Evolutionary conservation across 23 tunicate genomes (phyloP), one percentile per base, ranked within the genome.

Genomic region (Oikopleura dioica): DNA sequence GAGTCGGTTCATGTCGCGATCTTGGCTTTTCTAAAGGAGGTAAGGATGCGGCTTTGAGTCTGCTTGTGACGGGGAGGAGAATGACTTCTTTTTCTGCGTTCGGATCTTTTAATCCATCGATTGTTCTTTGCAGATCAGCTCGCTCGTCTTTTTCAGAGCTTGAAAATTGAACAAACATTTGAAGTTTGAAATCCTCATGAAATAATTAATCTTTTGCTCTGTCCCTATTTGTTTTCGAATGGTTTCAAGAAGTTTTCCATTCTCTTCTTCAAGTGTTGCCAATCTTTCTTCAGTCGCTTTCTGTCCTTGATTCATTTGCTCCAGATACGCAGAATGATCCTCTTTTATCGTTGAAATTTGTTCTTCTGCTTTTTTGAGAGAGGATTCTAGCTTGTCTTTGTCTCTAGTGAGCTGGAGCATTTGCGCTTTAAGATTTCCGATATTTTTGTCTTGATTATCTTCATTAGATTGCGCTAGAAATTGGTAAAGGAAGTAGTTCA

Each of bases 401-500:
- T n/a, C n/a, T n/a, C n/a, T n/a, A n/a, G n/a, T n/a, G n/a, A n/a
- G n/a, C 21, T 44, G 55, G 55, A 9, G 9, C 9, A 44, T 21
- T 21, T 44, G 55, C 16, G 55, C 55, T 44, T 44, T 44, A 44
- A 44, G 55, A 44, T 44, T 44, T 44, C 16, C 21, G 55, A 9
- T 44, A 44, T 21, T 44, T 44, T 44, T 44, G 55, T 9, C 72
- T 31, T 63, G 72, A 63, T 21, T 63, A 63, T 63, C 72, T 63
- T 63, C 72, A 63, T 63, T 63, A 21, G 16, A 2, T 63, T 63
- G 72, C 33, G 72, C 72, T 21, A 63, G 2, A n/a, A n/a, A n/a
- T n/a, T n/a, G n/a, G n/a, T n/a, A n/a, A n/a, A n/a, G n/a, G n/a
- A n/a, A n/a, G n/a, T n/a, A n/a, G n/a, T n/a, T n/a, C n/a, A n/a